Evolutionary conservation across 2,797 vertebrate genomes (phyloP), one percentile per base, ranked within the genome.

Genomic region (Chelon auratus): DNA sequence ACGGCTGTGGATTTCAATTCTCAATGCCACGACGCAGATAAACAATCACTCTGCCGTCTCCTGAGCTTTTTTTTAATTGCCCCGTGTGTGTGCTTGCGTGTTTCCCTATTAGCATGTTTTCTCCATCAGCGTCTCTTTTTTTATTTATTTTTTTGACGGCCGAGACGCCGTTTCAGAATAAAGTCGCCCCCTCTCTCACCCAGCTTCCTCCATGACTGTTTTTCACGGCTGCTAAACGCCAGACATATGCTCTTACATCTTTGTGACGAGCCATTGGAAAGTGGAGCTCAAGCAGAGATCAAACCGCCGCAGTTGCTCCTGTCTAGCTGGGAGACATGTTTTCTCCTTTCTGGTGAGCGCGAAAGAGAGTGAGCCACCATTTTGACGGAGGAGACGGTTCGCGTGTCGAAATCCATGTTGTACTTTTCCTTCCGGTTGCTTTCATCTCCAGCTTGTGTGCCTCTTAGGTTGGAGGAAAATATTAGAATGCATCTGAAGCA

Each of bases 1-100:
- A 83, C 73, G 73, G 83, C 89, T 72, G 84, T 86, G 89, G 92
- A 91, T 94, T 94, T 94, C 91, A 92, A 89, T 93, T 93, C 90
- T 93, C 89, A 75, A 73, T 86, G 89, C 93, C 67, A 69, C 70
- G 52, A 85, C 79, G 86, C 91, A 91, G 90, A 93, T 93, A 94
- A 94, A 94, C 92, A 93, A 93, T 93, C 90, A 87, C 84, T 72
- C 81, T 69, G 72, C 75, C 52, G 84, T 92, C 93, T 92, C 89
- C 62, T 6, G 89, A 92, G 90, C 74, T 77, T 69, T 40, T 64
- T 71, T 91, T 91, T 93, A 93, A 94, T 94, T 94, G 90, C 86
- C 24, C 51, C 71, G 61, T 62, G 47, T 66, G 58, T 75, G 71
- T 84, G 39, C 56, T 77, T 55, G 17, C 15, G 3, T 51, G 18